These are phyloP conservation scores for Lumbricus terrestris DNA, from an alignment of 2,888 invertebrate species.

Conservation along the genomic window DNA sequence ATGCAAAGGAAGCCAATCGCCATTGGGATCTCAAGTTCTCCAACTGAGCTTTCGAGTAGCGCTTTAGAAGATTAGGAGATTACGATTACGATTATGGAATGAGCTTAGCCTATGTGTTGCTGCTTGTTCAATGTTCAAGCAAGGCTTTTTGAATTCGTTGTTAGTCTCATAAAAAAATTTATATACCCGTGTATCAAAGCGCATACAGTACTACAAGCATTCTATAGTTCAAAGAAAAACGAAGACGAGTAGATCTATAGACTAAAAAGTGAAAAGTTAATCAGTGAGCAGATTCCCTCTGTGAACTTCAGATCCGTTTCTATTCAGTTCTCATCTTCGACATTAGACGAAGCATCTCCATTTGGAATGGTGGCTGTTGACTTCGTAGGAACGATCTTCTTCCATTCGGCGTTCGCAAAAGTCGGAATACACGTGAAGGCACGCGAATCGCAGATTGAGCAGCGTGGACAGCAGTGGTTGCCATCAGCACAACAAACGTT, in stretches of 20 bases:
- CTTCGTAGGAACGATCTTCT: not conserved
- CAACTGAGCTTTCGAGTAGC: too few species aligned
- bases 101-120: too few species aligned
- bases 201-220: not conserved
- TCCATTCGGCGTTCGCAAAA: not conserved
- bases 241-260: too few species aligned
- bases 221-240: not conserved
- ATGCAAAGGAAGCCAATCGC: too few species aligned
- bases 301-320: not conserved
- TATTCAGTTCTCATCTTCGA: not conserved
- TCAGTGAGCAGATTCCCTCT: not conserved
- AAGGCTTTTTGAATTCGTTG: not conserved
- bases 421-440: not conserved
- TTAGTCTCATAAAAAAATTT: not conserved
- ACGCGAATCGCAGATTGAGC: not conserved
- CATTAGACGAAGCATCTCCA: too few species aligned
- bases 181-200: too few species aligned
- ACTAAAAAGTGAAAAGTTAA: not conserved
- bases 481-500: not conserved
- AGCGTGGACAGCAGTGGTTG: not conserved
- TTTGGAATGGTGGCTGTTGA: not conserved
- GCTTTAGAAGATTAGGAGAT: too few species aligned
- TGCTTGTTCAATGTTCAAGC: not conserved
- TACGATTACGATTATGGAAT: too few species aligned
- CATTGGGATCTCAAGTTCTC: too few species aligned